Base-by-base conservation (phyloP, 2,797 vertebrate species). In the Fundulus diaphanus region DNA sequence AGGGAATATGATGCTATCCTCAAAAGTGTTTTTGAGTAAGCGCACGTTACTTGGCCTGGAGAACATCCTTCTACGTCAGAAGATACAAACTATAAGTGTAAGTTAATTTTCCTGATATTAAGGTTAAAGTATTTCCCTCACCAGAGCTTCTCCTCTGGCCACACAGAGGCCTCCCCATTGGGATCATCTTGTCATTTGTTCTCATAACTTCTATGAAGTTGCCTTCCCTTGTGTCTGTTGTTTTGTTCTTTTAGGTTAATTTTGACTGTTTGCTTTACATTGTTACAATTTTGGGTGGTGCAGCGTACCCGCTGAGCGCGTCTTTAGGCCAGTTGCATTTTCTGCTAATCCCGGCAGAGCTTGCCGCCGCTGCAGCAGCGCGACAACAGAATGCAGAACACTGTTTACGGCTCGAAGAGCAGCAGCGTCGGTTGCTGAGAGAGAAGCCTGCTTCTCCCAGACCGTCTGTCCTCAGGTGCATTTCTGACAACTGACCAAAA, bases 141-240 rank as follows among this genome's bases (percentile, higher is more conserved):
- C 91, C 87, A 83, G 87, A 91, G 79, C 79, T 72, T 91, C 89
- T 91, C 49, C 49, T 89, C 92, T 88, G 90, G 90, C 87, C 89
- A 91, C 88, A 84, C 93, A 93, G 91, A 92, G 82, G 88, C 93
- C 90, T 94, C 97, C 97, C 93, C 90, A 94, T 93, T 93, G 93
- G 92, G 93, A 97, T 92, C 87, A 92, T 94, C 92, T 94, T 79
- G 87, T 93, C 93, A 90, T 88, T 93, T 91, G 90, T 93, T 94
- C 90, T 91, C 93, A 91, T 95, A 93, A 99, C 98, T 99, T 99
- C 98, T 98, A 96, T 99, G 98, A 99, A 99, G 98, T 99, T 99
- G 97, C 96, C 95, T 94, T 93, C 92, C 92, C 92, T 91, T 90
- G 87, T 91, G 89, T 87, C 73, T 78, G 82, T 85, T 85, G 79